These are phyloP conservation scores for Acanthosepion esculentum DNA, from an alignment of 2,888 invertebrate genomes.

Conservation along the genomic window DNA sequence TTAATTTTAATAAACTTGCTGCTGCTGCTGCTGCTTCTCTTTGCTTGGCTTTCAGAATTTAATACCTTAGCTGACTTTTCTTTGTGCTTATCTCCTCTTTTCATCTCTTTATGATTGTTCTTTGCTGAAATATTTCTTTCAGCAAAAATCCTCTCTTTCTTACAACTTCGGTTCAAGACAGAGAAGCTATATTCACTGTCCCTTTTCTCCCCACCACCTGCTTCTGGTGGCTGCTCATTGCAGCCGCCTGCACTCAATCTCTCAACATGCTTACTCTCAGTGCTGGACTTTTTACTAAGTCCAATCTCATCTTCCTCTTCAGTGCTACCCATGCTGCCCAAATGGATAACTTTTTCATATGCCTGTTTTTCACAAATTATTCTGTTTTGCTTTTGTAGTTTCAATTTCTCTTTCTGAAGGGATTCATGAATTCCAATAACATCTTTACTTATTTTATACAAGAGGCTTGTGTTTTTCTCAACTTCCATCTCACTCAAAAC, in stretches of 20 bases:
- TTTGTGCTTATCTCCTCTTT: background rate
- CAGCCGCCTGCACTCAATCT: too few relatives aligned
- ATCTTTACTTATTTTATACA: background rate
- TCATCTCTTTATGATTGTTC: background rate
- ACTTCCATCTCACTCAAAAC: conserved; percentile 34
- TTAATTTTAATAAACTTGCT: background rate
- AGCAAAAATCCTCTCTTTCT: background rate
- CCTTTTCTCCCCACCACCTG: background rate
- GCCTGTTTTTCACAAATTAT: background rate
- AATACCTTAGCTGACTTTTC: background rate
- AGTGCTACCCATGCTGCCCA: conserved; percentile 24
- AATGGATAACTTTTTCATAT: background rate
- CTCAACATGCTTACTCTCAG: background rate
- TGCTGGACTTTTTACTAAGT: background rate
- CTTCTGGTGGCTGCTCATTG: background rate
- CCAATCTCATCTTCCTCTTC: background rate
- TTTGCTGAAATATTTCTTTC: background rate
- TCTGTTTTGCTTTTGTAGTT: background rate
- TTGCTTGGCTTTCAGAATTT: background rate
- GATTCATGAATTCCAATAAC: background rate
- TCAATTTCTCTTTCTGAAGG: background rate
- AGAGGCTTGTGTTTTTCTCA: conserved; percentile 36
- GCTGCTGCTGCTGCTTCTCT: background rate
- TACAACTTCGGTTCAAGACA: background rate
- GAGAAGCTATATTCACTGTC: background rate